phyloP scores from a whole-genome alignment of 2,113 vertebrate genomes.

The Phalacrocorax aristotelis region DNA sequence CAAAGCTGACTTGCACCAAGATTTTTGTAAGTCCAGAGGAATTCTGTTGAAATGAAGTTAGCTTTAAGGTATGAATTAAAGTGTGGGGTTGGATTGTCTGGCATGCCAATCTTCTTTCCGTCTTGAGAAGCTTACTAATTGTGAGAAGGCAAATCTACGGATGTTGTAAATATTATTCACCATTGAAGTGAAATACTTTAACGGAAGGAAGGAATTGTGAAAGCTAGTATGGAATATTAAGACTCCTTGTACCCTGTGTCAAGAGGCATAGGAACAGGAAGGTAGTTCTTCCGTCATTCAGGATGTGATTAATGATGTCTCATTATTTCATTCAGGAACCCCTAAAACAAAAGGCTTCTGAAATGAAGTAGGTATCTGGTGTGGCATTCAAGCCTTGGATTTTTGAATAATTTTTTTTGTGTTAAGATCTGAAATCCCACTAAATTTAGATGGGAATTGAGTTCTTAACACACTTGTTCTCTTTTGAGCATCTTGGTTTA shows the following conservation, averaged over 20 bases:
- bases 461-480: neutral
- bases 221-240: slow-evolving; percentile 4
- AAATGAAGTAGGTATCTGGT: neutral
- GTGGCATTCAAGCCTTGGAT: neutral
- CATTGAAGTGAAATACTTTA: slow-evolving; percentile 25
- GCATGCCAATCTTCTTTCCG: neutral
- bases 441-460: neutral
- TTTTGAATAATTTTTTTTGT: neutral
- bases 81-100: neutral
- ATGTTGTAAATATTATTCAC: neutral
- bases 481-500: neutral
- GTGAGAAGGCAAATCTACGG: neutral
- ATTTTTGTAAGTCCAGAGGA: neutral
- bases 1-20: neutral
- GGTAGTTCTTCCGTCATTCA: slow-evolving; percentile 65
- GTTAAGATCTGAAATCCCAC: neutral
- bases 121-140: neutral
- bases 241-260: neutral
- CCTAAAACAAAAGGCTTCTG: slow-evolving; percentile 62
- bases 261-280: slow-evolving; percentile 64
- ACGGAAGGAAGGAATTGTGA: slow-evolving; percentile 41
- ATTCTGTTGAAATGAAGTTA: neutral
- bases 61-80: neutral
- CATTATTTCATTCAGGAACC: slow-evolving; percentile 71
- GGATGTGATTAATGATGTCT: slow-evolving; percentile 72